A percentile compares a stretch with the other conserved stretches of the same genome.
Evolutionary conservation across 2,113 vertebrate genomes (phyloP).

Genomic region (Ptychochromis oligacanthus): DNA sequence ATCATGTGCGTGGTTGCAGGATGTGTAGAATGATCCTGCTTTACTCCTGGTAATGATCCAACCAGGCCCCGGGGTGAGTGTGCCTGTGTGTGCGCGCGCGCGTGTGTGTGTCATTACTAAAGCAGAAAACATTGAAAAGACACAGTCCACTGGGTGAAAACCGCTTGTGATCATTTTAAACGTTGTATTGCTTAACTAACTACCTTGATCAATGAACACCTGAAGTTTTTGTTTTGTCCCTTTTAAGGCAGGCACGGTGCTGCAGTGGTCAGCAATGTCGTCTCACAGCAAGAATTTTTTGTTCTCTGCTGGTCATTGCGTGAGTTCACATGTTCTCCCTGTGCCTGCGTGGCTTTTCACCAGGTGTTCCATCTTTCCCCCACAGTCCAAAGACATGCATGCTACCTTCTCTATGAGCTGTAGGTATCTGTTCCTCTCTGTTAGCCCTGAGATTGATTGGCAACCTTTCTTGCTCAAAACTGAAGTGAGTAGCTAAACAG

Average conservation of each 20-base stretch:
- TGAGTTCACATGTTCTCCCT: no score
- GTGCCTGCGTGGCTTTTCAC: no score
- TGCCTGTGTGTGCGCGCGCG: no score
- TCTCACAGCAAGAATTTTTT: no score
- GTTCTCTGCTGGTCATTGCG: no score
- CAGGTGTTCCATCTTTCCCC: no score
- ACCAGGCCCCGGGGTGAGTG: background rate
- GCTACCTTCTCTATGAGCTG: background rate
- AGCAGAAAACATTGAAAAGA: background rate
- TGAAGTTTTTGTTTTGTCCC: background rate
- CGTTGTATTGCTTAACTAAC: background rate
- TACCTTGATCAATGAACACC: background rate
- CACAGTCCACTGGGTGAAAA: background rate
- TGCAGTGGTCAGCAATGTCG: no score
- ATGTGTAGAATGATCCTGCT: slow-evolving; percentile 47
- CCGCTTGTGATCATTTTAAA: background rate
- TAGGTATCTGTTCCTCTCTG: background rate
- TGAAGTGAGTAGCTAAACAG: no score
- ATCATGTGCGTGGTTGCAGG: slow-evolving; percentile 10
- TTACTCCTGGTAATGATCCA: slow-evolving; percentile 48
- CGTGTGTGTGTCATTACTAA: background rate
- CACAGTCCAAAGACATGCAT: no score
- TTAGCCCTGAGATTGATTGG: background rate
- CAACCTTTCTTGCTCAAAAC: background rate
- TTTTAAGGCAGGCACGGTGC: background rate